These are phyloP conservation scores for Caerostris darwini DNA, from an alignment of 1,140 invertebrate species.

Conservation along the genomic window DNA sequence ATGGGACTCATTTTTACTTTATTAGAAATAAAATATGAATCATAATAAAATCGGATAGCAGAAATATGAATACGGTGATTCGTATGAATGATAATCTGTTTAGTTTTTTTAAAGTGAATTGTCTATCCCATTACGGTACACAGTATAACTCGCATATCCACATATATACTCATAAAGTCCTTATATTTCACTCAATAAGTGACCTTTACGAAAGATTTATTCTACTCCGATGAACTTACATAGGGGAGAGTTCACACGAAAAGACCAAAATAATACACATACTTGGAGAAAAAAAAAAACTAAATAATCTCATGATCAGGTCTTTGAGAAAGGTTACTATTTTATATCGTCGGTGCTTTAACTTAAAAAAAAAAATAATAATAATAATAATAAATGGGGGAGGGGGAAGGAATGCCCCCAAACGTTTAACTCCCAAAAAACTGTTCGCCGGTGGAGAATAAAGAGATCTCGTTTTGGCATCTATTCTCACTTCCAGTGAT, in stretches of 20 bases:
- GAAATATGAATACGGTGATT: too few species aligned
- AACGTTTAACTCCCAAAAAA: constrained; percentile 21
- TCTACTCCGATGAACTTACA: background rate
- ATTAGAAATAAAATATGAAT: too few species aligned
- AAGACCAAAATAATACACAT: background rate
- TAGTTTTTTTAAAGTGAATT: too few species aligned
- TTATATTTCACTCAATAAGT: constrained; percentile 6
- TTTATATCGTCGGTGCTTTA: constrained; percentile 20
- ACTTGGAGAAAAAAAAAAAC: background rate
- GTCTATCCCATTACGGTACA: background rate
- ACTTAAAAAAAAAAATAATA: background rate
- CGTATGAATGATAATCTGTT: too few species aligned
- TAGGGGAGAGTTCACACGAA: background rate
- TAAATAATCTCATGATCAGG: background rate
- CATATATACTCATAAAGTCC: background rate
- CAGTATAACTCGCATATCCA: background rate
- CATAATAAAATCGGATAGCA: too few species aligned
- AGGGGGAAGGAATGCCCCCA: background rate
- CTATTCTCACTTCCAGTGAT: constrained; percentile 16
- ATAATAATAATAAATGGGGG: background rate
- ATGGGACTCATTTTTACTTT: too few species aligned
- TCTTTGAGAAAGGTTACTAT: background rate
- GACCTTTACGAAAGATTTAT: constrained; percentile 21
- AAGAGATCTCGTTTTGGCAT: constrained; percentile 32
- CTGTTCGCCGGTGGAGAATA: background rate